Evolutionary conservation across 53 echinoderm and acorn worm species (phyloP).

Genomic region (Hippasteria phrygiana): DNA sequence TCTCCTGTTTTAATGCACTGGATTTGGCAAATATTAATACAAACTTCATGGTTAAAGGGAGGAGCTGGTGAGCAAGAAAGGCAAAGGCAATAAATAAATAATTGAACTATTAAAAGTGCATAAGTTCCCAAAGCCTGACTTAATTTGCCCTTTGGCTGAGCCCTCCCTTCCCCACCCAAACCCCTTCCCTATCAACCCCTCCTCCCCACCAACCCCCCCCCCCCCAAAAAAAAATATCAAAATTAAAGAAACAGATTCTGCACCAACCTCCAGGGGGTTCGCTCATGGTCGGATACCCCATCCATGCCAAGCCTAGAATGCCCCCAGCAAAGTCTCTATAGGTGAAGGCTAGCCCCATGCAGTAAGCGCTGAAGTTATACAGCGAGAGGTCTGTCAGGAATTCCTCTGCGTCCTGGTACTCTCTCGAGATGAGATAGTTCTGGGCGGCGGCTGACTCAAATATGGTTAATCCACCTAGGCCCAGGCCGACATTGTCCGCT

Average conservation of each 20-base stretch:
- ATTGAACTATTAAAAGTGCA: too few species aligned
- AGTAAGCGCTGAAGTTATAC: conserved; percentile 70
- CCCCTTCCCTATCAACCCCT: too few species aligned
- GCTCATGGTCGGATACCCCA: conserved; percentile 56
- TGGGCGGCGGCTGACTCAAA: conserved; percentile 40
- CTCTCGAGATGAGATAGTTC: conserved; percentile 36
- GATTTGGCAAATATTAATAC: too few species aligned
- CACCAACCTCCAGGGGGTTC: conserved; percentile 69
- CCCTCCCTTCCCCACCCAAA: too few species aligned
- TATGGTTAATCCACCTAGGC: conserved; percentile 61
- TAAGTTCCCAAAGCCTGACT: too few species aligned
- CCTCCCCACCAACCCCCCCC: background rate
- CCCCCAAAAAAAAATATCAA: too few species aligned
- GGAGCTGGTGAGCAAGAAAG: too few species aligned
- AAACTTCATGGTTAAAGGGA: too few species aligned
- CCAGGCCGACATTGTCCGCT: conserved; percentile 78
- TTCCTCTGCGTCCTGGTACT: conserved; percentile 31
- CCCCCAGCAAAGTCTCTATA: conserved; percentile 64
- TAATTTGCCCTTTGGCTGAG: too few species aligned
- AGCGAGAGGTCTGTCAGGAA: conserved; percentile 59
- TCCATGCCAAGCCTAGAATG: conserved; percentile 68
- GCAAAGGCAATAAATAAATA: too few species aligned
- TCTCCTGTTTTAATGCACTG: too few species aligned
- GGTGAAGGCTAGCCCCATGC: conserved; percentile 71
- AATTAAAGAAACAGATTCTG: too few species aligned